These are phyloP conservation scores for Semaprochilodus insignis DNA, from an alignment of 2,797 vertebrate species.

Conservation along the genomic window DNA sequence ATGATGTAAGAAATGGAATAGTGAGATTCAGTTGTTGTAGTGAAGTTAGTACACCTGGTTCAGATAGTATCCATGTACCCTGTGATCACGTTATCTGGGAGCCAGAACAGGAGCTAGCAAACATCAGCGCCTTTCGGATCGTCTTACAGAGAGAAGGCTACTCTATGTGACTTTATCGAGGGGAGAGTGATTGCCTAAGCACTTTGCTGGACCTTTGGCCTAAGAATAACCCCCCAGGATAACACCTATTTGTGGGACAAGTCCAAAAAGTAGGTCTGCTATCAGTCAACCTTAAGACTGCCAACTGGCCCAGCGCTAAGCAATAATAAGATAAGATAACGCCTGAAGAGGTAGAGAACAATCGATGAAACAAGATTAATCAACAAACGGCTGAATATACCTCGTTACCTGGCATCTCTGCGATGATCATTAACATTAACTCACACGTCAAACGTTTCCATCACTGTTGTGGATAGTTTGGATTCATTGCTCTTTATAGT, in stretches of 20 bases:
- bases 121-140: conserved; percentile 46
- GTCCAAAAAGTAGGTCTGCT: conserved; percentile 62
- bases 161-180: conserved; percentile 45
- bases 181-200: conserved; percentile 57
- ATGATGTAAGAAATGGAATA: conserved; percentile 5
- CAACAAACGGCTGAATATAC: neutral
- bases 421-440: neutral
- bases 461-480: neutral
- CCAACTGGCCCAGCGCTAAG: conserved; percentile 65
- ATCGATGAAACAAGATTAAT: neutral
- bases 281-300: conserved; percentile 75
- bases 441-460: neutral
- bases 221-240: conserved; percentile 12
- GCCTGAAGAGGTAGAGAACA: neutral
- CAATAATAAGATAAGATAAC: conserved; percentile 72
- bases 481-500: neutral
- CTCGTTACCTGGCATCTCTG: neutral
- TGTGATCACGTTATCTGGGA: conserved; percentile 54
- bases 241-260: conserved; percentile 51
- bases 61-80: conserved; percentile 52
- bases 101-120: conserved; percentile 31
- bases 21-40: conserved; percentile 9
- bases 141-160: neutral
- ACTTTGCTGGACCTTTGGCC: conserved; percentile 61
- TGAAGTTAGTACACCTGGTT: neutral